Conservation (phyloP, 2,113 vertebrate genomes). For the Siniperca chuatsi region DNA sequence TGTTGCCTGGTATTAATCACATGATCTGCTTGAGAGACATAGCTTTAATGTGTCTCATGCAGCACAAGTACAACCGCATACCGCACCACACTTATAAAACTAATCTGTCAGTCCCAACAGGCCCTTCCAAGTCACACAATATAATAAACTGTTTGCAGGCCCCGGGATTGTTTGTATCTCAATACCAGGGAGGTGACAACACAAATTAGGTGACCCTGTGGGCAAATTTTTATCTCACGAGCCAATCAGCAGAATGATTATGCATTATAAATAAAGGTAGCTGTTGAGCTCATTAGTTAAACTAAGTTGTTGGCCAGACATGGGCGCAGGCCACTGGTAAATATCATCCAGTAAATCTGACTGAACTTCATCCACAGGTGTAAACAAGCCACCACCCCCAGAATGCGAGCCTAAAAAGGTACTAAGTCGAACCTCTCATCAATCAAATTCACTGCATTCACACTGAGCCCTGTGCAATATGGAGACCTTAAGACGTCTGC, state of each 20-base stretch:
- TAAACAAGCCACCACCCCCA: constrained; percentile 48
- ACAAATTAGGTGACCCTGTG: constrained; percentile 31
- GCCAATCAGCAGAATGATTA: constrained; percentile 51
- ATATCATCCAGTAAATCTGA: constrained; percentile 34
- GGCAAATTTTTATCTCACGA: constrained; percentile 23
- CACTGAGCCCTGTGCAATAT: constrained; percentile 55
- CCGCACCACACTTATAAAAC: constrained; percentile 57
- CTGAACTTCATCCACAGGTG: constrained; percentile 56
- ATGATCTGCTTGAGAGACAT: constrained; percentile 42
- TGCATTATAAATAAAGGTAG: constrained; percentile 13
- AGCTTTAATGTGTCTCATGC: constrained; percentile 47
- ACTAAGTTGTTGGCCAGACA: constrained; percentile 20
- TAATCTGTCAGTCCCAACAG: constrained; percentile 51
- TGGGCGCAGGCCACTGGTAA: constrained; percentile 24
- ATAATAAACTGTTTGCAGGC: constrained; percentile 46
- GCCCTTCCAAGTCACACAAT: constrained; percentile 44
- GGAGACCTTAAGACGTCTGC: constrained; percentile 71
- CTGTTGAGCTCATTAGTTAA: constrained; percentile 32
- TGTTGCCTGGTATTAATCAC: constrained; percentile 43
- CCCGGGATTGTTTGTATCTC: constrained; percentile 22
- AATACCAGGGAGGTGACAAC: constrained; percentile 41
- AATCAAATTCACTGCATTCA: constrained; percentile 56
- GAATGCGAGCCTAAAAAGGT: constrained; percentile 42
- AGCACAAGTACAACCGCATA: constrained; percentile 57
- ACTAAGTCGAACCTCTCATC: constrained; percentile 48